These are phyloP conservation scores for Harpagoxenus sublaevis DNA, from an alignment of 2,888 invertebrate genomes.

Conservation along the genomic window DNA sequence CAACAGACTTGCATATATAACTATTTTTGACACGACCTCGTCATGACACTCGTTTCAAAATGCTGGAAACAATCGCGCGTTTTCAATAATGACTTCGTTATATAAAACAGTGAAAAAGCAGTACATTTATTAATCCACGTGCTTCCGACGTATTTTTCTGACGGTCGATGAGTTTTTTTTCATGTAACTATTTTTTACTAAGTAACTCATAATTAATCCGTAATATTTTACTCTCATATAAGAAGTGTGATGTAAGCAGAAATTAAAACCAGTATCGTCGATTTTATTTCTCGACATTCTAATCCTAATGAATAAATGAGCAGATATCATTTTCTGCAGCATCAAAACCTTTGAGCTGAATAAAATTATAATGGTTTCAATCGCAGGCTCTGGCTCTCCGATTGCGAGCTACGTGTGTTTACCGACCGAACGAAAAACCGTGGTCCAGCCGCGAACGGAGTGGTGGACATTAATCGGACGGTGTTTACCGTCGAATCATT, in stretches of 20 bases:
- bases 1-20: neutral
- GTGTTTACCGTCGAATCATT: slow-evolving; percentile 72
- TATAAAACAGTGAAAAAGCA: slow-evolving; percentile 47
- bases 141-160: neutral
- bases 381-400: neutral
- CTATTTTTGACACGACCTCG: slow-evolving; percentile 6
- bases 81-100: slow-evolving; percentile 42
- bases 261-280: neutral
- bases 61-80: slow-evolving; percentile 6
- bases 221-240: neutral
- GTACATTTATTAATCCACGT: slow-evolving; percentile 37
- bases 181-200: neutral
- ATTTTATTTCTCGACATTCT: neutral
- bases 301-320: neutral
- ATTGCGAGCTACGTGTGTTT: slow-evolving; percentile 3
- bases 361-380: slow-evolving; percentile 1
- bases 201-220: neutral
- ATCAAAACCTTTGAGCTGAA: neutral
- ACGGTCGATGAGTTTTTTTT: slow-evolving; percentile 1
- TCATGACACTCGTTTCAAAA: neutral
- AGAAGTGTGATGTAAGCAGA: neutral
- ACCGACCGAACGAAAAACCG: slow-evolving; percentile 20
- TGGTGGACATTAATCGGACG: slow-evolving; percentile 55
- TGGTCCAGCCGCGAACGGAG: neutral
- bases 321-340: neutral